Conservation (phyloP, 2,888 invertebrate genomes). For the Lacanobia wlatinum region DNA sequence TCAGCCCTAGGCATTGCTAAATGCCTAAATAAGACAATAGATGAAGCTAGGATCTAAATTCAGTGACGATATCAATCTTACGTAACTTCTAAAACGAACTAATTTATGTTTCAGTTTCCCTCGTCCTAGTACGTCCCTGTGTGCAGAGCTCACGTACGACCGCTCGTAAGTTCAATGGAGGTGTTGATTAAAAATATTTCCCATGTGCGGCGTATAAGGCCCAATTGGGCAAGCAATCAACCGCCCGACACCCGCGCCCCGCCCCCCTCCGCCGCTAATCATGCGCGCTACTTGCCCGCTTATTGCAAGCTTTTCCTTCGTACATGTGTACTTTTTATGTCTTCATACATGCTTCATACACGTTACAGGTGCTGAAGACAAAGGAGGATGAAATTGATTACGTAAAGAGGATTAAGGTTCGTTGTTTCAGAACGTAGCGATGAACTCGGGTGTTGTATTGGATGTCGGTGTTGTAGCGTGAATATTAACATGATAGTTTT, state of each 20-base stretch:
- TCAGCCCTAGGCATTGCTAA: too few species aligned
- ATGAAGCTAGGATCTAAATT: not conserved
- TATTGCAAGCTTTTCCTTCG: conserved; percentile 66
- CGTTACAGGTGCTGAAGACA: conserved; percentile 64
- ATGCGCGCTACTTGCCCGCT: conserved; percentile 73
- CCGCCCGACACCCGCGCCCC: conserved; percentile 79
- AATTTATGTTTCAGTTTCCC: conserved; percentile 55
- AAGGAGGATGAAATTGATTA: conserved; percentile 62
- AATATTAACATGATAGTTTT: too few species aligned
- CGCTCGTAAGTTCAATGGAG: conserved; percentile 91
- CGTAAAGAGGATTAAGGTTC: conserved; percentile 41
- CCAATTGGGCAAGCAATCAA: conserved; percentile 91
- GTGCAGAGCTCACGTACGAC: conserved; percentile 88
- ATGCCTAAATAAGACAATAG: too few species aligned
- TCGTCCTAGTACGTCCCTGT: conserved; percentile 80
- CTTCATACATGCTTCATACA: conserved; percentile 58
- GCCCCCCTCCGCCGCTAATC: conserved; percentile 83
- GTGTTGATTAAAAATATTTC: conserved; percentile 92
- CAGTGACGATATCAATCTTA: not conserved
- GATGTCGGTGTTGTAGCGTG: not conserved
- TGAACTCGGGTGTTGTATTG: conserved; percentile 6
- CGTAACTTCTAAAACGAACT: conserved; percentile 9
- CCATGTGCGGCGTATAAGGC: conserved; percentile 91
- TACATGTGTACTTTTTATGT: conserved; percentile 60
- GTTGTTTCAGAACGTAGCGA: conserved; percentile 8